Percentiles rank a stretch among this genome's conserved stretches.
These are phyloP conservation scores for Schizopygopsis pylzovi DNA, from an alignment of 2,797 vertebrate species.

Conservation along the genomic window DNA sequence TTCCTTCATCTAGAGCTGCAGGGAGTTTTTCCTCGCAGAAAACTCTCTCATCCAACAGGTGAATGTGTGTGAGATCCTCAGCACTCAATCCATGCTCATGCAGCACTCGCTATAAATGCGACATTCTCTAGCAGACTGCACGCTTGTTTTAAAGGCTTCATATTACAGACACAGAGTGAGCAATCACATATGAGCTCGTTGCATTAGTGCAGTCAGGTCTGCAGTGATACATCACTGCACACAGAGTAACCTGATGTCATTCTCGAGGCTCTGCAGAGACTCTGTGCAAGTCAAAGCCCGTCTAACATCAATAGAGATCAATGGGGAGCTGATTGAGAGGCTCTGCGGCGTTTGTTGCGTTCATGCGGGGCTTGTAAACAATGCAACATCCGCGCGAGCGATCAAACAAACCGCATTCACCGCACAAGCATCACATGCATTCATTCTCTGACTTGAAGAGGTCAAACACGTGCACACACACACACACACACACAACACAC, in stretches of 20 bases:
- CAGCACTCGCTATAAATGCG: slow-evolving; percentile 31
- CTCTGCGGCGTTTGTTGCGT: neutral
- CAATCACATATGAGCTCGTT: neutral
- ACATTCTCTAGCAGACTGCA: neutral
- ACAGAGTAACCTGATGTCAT: slow-evolving; percentile 22
- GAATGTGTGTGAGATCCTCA: slow-evolving; percentile 53
- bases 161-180: neutral
- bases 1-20: neutral
- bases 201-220: neutral
- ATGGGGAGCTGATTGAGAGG: neutral
- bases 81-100: slow-evolving; percentile 40
- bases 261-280: slow-evolving; percentile 16
- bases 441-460: slow-evolving; percentile 21
- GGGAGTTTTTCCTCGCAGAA: slow-evolving; percentile 18
- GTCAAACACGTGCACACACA: neutral
- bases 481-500: slow-evolving; percentile 1
- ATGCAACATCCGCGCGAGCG: slow-evolving; percentile 3
- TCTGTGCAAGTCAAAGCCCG: neutral
- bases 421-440: neutral
- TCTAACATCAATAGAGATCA: slow-evolving; percentile 5
- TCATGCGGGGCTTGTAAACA: neutral
- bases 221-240: slow-evolving; percentile 15
- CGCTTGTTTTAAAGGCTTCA: neutral
- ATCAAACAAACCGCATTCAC: slow-evolving; percentile 13
- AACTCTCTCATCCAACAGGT: slow-evolving; percentile 61